Percentiles rank a stretch among this genome's conserved stretches.
phyloP scores from a whole-genome alignment of 2,797 vertebrate species.

The Tokudaia muenninki region DNA sequence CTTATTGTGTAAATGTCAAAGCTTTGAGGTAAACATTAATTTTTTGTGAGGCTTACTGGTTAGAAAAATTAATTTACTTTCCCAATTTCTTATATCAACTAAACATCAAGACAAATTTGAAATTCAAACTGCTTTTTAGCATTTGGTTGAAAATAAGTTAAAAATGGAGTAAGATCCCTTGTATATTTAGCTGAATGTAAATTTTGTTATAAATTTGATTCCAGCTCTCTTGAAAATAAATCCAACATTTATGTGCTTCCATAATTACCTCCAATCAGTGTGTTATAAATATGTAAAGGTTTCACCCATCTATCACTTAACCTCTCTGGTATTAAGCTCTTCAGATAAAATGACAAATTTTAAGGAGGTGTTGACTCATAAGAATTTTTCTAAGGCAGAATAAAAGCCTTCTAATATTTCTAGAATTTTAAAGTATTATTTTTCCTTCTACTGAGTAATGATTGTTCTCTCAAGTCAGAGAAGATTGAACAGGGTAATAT shows the following conservation, averaged over 20 bases:
- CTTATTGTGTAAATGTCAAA: slow-evolving; percentile 69
- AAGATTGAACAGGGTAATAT: background rate
- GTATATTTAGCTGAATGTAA: slow-evolving; percentile 69
- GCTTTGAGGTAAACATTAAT: slow-evolving; percentile 63
- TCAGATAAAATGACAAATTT: slow-evolving; percentile 38
- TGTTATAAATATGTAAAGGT: slow-evolving; percentile 73
- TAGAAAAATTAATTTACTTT: slow-evolving; percentile 68
- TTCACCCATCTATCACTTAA: slow-evolving; percentile 62
- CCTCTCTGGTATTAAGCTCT: slow-evolving; percentile 51
- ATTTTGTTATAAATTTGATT: slow-evolving; percentile 68
- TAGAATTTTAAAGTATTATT: slow-evolving; percentile 52
- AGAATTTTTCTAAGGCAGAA: background rate
- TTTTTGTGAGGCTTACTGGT: slow-evolving; percentile 51
- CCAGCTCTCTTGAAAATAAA: slow-evolving; percentile 70
- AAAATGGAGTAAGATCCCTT: slow-evolving; percentile 63
- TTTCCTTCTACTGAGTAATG: slow-evolving; percentile 17
- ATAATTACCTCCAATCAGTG: slow-evolving; percentile 77
- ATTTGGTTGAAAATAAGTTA: slow-evolving; percentile 50
- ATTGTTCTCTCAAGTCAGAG: slow-evolving; percentile 49
- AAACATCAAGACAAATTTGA: slow-evolving; percentile 40
- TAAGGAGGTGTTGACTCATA: background rate
- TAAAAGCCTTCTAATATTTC: slow-evolving; percentile 14
- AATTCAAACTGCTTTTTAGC: slow-evolving; percentile 56
- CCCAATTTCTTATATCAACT: slow-evolving; percentile 47
- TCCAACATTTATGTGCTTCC: slow-evolving; percentile 63